These are phyloP conservation scores for Rapana venosa DNA, from an alignment of 2,888 invertebrate species.

Conservation along the genomic window DNA sequence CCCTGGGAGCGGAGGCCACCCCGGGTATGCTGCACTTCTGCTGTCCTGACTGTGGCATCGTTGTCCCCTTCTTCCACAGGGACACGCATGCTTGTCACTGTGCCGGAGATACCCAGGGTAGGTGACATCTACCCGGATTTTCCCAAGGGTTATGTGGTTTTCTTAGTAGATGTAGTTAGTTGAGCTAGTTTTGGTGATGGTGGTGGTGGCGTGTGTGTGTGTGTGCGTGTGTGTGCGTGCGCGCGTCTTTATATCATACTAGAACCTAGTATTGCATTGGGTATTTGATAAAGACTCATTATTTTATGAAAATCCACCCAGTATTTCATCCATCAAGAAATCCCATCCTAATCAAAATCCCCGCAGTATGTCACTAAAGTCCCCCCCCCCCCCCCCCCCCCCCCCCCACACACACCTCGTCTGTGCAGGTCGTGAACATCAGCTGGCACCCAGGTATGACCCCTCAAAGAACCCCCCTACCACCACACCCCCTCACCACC, in stretches of 20 bases:
- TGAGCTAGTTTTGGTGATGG: too few species aligned
- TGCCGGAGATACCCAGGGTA: slow-evolving; percentile 22
- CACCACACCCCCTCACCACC: not conserved
- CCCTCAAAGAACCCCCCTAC: not conserved
- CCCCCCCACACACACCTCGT: too few species aligned
- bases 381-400: too few species aligned
- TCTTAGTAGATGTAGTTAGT: too few species aligned
- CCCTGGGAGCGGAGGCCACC: not conserved
- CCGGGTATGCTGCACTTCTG: slow-evolving; percentile 18
- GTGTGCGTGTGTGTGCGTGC: not conserved
- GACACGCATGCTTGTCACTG: slow-evolving; percentile 18
- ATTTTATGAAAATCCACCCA: too few species aligned
- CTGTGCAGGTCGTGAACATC: not conserved
- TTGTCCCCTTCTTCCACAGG: slow-evolving; percentile 5
- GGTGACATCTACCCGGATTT: not conserved
- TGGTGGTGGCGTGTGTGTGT: not conserved
- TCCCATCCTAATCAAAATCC: too few species aligned
- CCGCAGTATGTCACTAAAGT: too few species aligned
- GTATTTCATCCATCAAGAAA: too few species aligned
- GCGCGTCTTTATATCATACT: too few species aligned
- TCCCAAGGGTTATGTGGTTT: too few species aligned
- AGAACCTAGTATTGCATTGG: too few species aligned
- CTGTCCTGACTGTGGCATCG: slow-evolving; percentile 41
- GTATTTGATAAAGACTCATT: too few species aligned
- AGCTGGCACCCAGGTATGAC: not conserved